Conservation (phyloP, 2,888 invertebrate species). For the Chloromyia formosa region DNA sequence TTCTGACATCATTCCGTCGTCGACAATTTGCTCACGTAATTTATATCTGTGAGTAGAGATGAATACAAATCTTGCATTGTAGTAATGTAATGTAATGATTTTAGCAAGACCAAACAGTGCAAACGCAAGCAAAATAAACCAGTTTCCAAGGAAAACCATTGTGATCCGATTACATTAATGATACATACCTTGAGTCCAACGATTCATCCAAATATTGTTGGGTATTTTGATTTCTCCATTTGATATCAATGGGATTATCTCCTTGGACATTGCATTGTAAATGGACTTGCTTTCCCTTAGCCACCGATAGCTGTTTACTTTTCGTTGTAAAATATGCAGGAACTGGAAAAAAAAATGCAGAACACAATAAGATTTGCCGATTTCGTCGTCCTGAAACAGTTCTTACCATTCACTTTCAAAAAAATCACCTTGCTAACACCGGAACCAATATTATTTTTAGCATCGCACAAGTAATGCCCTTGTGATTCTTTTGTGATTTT, state of each 20-base stretch:
- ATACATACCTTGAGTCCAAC: conserved; percentile 71
- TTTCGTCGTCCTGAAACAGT: no score
- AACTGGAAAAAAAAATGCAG: conserved; percentile 63
- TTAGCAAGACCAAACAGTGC: no score
- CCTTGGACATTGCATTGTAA: conserved; percentile 88
- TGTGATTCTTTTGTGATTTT: conserved; percentile 87
- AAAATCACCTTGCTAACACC: conserved; percentile 92
- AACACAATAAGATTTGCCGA: background rate
- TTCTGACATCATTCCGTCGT: conserved; percentile 85
- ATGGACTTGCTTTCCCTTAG: conserved; percentile 82
- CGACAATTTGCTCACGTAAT: conserved; percentile 78
- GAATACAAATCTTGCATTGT: no score
- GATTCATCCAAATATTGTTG: conserved; percentile 79
- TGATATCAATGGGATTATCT: conserved; percentile 86
- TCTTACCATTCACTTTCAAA: conserved; percentile 87
- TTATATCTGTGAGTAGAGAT: conserved; percentile 67
- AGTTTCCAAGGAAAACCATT: no score
- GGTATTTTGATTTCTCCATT: conserved; percentile 76
- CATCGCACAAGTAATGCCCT: conserved; percentile 91
- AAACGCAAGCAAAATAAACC: background rate
- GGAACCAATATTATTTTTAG: conserved; percentile 90
- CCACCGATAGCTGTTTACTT: conserved; percentile 82
- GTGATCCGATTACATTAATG: no score
- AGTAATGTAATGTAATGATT: no score
- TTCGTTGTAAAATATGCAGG: conserved; percentile 87